Base-by-base conservation (phyloP, 35 echinoderm and acorn worm genomes). In the Apostichopus japonicus region DNA sequence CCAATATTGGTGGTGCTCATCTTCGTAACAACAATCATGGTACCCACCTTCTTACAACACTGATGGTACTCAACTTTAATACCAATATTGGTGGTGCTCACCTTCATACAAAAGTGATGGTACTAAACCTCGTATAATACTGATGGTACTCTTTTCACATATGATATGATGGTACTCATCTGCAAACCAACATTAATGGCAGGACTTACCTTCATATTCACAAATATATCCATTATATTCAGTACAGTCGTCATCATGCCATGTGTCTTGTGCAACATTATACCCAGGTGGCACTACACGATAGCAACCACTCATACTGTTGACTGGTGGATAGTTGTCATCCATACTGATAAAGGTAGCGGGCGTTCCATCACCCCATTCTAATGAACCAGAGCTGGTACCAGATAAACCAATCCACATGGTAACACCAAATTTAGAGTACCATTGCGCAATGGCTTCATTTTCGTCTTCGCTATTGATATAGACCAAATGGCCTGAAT, bases 171-270 rank as follows among this genome's bases (percentile, higher is more conserved):
- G 33, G 33, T 44, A 44, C 33, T 44, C 33, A 44, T 44, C 33
- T 44, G 33, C 33, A 44, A 44, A 44, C 33, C 33, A 44, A 44
- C 33, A 44, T 44, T 44, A 44, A 44, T 44, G 33, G 33, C 33
- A 44, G 63, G 19, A 19, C 79, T 83, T 54, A 83, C 79, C 79
- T 56, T 83, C 79, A 15, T 83, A 83, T n/a, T 83, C 79, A 54
- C 79, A 83, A 10, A 83, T 83, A 16, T 10, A 83, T 53, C 24
- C 8, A 8, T 54, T 83, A 4, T 33, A n/a, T 14, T 54, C 8
- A 14, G 0, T 16, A 5, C 79, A 83, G 44, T 24, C 2, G 54
- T 83, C 24, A 55, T 83, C 79, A 24, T 54, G 54, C 79, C 79
- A 83, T 15, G 79, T 54, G 24, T 83, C 79, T n/a, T 44, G 79